Evolutionary conservation across 2,797 vertebrate genomes (phyloP), one percentile per base, ranked within the genome.

Genomic region (Neopelma chrysocephalum): DNA sequence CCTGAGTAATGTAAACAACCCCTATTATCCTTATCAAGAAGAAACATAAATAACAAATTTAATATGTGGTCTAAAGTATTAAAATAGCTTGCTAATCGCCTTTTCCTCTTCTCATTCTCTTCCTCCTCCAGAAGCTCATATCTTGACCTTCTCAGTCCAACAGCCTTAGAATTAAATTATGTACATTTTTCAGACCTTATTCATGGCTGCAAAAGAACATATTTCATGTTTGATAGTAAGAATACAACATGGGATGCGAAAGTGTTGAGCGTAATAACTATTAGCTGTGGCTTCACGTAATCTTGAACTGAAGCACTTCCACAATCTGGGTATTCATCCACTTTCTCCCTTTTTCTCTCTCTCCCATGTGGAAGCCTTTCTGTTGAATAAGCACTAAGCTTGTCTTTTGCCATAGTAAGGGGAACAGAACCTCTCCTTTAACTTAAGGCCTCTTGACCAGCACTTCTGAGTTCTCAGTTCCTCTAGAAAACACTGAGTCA

Each of bases 1-100:
- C 17, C 23, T 29, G 47, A 91, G 40, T 77, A 84, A 62, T 27
- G 12, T 72, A 93, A 96, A 82, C 47, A 72, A 36, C 43, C 43
- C 71, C 60, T 56, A 82, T 77, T 78, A 89, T 38, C 75, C 75
- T 94, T 73, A 94, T 76, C 73, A 79, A 87, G 70, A 82, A 78
- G 40, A n/a, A 89, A 89, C 3, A 11, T 36, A 92, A 79, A 87
- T 61, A 61, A 47, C 32, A 64, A n/a, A 58, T 12, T 29, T 73
- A 87, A 19, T 78, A 38, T 12, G 71, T 54, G 40, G 36, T 15
- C 19, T 73, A 25, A 82, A 70, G 19, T 72, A 83, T 92, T 84
- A 47, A 94, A 90, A 70, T 48, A 85, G n/a, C n/a, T 85, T 22
- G 7, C 77, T 82, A 82, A 69, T 56, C 47, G 68, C 42, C 19